Percentiles rank a stretch among this genome's conserved stretches.
phyloP scores from a whole-genome alignment of 2,797 vertebrate species.

The Enteromius viviparus region DNA sequence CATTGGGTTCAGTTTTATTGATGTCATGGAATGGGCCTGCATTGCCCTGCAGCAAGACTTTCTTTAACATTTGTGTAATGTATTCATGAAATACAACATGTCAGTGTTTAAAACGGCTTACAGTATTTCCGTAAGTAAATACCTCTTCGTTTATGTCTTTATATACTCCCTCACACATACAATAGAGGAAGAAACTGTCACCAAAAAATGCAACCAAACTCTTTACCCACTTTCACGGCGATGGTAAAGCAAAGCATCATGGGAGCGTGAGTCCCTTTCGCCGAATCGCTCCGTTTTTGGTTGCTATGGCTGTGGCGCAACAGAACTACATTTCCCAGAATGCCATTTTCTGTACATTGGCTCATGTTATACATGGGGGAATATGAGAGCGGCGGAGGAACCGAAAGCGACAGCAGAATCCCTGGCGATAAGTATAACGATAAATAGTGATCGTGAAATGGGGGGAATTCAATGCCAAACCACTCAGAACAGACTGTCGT shows the following conservation, averaged over 20 bases:
- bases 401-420: slow-evolving; percentile 58
- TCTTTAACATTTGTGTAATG: background rate
- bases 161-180: background rate
- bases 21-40: slow-evolving; percentile 24
- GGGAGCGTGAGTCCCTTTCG: slow-evolving; percentile 66
- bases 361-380: slow-evolving; percentile 70
- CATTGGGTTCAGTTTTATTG: slow-evolving; percentile 34
- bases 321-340: slow-evolving; percentile 68
- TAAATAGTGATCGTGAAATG: slow-evolving; percentile 13
- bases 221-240: slow-evolving; percentile 47
- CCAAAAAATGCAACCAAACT: slow-evolving; percentile 58
- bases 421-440: slow-evolving; percentile 50
- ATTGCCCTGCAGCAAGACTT: slow-evolving; percentile 3
- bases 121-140: background rate
- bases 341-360: slow-evolving; percentile 68
- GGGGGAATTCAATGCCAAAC: slow-evolving; percentile 24
- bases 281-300: background rate
- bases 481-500: slow-evolving; percentile 46
- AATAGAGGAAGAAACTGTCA: slow-evolving; percentile 29
- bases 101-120: background rate
- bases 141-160: background rate
- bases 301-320: background rate
- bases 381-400: slow-evolving; percentile 72
- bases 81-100: background rate
- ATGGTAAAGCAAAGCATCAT: slow-evolving; percentile 52